Percentiles rank a stretch among this genome's conserved stretches.
These are phyloP conservation scores for Steinernema carpocapsae DNA, from an alignment of 2,888 invertebrate species.

Conservation along the genomic window DNA sequence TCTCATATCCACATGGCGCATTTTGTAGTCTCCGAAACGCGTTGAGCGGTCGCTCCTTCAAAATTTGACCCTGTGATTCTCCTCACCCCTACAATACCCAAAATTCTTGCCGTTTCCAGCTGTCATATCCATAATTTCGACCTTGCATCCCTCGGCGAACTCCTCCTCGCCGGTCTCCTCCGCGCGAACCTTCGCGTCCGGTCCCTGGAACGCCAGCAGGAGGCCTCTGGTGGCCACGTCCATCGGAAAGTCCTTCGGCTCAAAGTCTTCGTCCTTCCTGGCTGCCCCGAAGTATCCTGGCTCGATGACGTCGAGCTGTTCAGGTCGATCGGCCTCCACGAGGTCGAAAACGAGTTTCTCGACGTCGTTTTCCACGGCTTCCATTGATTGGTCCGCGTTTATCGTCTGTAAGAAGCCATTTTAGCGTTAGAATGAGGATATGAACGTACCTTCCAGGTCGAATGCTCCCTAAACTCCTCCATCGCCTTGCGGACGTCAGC, in stretches of 20 bases:
- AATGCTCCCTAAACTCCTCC: constrained; percentile 41
- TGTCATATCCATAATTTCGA: background rate
- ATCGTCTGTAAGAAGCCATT: constrained; percentile 37
- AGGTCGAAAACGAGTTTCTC: background rate
- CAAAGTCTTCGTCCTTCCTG: background rate
- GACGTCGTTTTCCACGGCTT: constrained; percentile 41
- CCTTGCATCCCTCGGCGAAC: background rate
- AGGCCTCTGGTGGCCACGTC: background rate
- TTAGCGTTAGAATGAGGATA: background rate
- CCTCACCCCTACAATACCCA: too few relatives aligned
- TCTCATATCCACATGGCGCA: too few relatives aligned
- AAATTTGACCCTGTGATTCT: too few relatives aligned
- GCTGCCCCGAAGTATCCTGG: constrained; percentile 3
- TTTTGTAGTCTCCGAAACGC: too few relatives aligned
- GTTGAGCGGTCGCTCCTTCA: too few relatives aligned
- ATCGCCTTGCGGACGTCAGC: constrained; percentile 40
- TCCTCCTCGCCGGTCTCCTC: background rate
- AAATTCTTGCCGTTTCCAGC: too few relatives aligned
- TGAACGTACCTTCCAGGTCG: constrained; percentile 48
- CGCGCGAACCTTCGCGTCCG: background rate
- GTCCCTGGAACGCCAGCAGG: background rate
- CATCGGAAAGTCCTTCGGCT: background rate
- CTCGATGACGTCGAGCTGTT: background rate
- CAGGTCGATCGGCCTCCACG: background rate
- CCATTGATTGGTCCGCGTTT: constrained; percentile 42